phyloP scores from a whole-genome alignment of 2,888 invertebrate species.

The Gerris lacustris region DNA sequence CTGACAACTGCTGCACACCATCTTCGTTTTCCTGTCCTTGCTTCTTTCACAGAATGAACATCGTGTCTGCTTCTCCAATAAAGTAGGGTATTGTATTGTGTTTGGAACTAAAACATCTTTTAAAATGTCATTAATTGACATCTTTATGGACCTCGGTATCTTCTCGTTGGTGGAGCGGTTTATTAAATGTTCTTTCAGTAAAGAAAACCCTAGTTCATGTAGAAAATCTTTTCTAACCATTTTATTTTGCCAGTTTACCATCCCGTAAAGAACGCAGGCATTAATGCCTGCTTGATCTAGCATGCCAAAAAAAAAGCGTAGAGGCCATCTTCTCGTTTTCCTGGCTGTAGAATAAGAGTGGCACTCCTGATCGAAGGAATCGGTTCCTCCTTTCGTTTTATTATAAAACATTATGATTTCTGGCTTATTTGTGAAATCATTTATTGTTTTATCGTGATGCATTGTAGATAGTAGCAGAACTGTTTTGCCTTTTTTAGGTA shows the following conservation, averaged over 20 bases:
- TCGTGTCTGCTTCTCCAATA: background rate
- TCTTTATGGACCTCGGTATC: too few species aligned
- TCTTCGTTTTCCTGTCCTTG: conserved; percentile 11
- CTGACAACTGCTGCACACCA: conserved; percentile 4
- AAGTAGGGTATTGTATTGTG: too few species aligned
- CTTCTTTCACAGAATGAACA: conserved; percentile 8
- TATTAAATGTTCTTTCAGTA: too few species aligned
- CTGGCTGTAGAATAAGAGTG: conserved; percentile 26
- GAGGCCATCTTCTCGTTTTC: conserved; percentile 30
- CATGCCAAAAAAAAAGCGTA: conserved; percentile 28
- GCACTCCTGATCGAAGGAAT: conserved; percentile 31
- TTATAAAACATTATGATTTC: conserved; percentile 30
- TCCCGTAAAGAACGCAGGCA: too few species aligned
- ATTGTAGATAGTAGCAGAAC: conserved; percentile 15
- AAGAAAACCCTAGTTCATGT: too few species aligned
- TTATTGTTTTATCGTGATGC: conserved; percentile 20
- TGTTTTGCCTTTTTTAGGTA: conserved; percentile 19
- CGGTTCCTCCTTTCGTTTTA: conserved; percentile 30
- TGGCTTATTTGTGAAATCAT: conserved; percentile 29
- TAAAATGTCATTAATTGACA: too few species aligned
- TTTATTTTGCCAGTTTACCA: too few species aligned
- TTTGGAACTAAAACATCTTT: too few species aligned
- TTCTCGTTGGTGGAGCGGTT: too few species aligned
- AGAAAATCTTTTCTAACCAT: too few species aligned
- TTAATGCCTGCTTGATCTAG: conserved; percentile 19